A percentile compares a stretch with the other conserved stretches of the same genome.
Evolutionary conservation across 1,140 invertebrate species (phyloP).

Genomic region (Cydia strobilella): DNA sequence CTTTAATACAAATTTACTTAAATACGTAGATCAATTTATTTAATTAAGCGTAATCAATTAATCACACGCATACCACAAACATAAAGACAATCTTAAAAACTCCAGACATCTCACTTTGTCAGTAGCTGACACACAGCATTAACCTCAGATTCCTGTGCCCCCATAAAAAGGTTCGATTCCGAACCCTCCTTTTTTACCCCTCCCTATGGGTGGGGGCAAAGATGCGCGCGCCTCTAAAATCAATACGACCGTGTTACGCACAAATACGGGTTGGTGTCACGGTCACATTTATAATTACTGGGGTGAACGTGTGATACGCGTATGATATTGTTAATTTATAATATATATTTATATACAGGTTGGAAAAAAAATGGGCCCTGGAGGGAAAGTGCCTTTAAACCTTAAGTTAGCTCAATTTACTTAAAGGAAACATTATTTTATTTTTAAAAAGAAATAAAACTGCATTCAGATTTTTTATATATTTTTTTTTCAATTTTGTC

Average conservation of each 20-base stretch:
- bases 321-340: slow-evolving; percentile 6
- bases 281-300: slow-evolving; percentile 62
- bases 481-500: too few species aligned
- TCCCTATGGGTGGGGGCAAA: slow-evolving; percentile 34
- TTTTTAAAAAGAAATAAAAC: too few species aligned
- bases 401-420: too few species aligned
- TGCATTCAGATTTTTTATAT: too few species aligned
- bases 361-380: too few species aligned
- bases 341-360: too few species aligned
- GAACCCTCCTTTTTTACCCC: slow-evolving; percentile 59
- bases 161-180: slow-evolving; percentile 75
- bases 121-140: slow-evolving; percentile 58
- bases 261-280: slow-evolving; percentile 66
- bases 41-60: too few species aligned
- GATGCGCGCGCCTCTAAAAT: slow-evolving; percentile 76
- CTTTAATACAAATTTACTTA: too few species aligned
- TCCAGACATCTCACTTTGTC: slow-evolving; percentile 30
- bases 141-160: slow-evolving; percentile 69
- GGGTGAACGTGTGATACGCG: not conserved
- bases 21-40: too few species aligned
- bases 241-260: slow-evolving; percentile 72
- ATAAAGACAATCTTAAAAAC: slow-evolving; percentile 24
- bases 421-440: too few species aligned
- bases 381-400: too few species aligned
- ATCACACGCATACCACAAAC: too few species aligned